Evolutionary conservation across 2,888 invertebrate genomes (phyloP).

Genomic region (Dermolepida albohirtum): DNA sequence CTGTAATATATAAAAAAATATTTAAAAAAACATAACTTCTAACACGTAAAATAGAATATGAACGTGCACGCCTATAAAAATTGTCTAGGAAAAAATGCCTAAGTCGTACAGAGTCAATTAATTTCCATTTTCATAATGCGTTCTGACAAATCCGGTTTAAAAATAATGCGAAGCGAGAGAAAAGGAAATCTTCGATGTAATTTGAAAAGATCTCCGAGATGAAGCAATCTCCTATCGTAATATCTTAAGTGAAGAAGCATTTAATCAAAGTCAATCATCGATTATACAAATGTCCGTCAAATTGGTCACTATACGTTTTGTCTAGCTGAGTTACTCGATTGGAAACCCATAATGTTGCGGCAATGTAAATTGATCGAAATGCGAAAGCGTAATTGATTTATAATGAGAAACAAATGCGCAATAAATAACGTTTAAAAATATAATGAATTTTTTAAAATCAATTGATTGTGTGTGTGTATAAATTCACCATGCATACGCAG

Average conservation of each 20-base stretch:
- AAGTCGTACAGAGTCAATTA: conserved; percentile 15
- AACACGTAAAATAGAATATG: conserved; percentile 2
- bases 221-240: no score
- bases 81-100: neutral
- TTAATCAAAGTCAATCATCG: conserved; percentile 38
- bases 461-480: no score
- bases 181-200: no score
- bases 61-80: neutral
- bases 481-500: no score
- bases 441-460: no score
- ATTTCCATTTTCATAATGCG: conserved; percentile 35
- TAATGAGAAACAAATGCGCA: neutral
- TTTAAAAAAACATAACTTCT: neutral
- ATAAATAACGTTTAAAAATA: conserved; percentile 3
- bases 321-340: conserved; percentile 2
- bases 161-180: conserved; percentile 24
- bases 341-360: conserved; percentile 18
- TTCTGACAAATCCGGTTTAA: conserved; percentile 35
- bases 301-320: conserved; percentile 24
- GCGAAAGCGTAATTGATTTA: conserved; percentile 7
- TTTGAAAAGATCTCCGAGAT: no score
- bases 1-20: no score
- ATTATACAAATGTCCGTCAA: conserved; percentile 30
- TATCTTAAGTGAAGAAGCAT: conserved; percentile 16
- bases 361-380: conserved; percentile 24